phyloP scores from a whole-genome alignment of 1,140 invertebrate species.

The Rhagoletis pomonella region DNA sequence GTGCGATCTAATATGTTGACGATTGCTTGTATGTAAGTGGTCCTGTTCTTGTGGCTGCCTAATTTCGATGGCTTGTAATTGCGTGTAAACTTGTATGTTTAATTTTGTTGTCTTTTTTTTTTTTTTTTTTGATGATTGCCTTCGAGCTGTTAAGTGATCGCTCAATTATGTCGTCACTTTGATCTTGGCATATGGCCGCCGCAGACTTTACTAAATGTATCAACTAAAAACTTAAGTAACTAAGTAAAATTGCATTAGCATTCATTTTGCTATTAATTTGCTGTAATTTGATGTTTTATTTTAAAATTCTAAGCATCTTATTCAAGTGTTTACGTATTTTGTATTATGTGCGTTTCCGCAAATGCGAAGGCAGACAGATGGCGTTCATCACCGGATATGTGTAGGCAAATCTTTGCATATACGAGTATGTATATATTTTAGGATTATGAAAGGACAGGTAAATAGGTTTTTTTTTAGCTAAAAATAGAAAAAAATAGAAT shows the following conservation, averaged over 20 bases:
- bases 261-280: constrained; percentile 52
- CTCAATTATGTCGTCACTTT: constrained; percentile 48
- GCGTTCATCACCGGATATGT: background rate
- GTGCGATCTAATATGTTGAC: too few relatives aligned
- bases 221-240: background rate
- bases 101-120: constrained; percentile 28
- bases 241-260: constrained; percentile 45
- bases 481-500: too few relatives aligned
- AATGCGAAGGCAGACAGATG: too few relatives aligned
- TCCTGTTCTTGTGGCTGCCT: background rate
- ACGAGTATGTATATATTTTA: too few relatives aligned
- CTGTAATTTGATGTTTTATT: constrained; percentile 35
- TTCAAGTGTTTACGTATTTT: background rate
- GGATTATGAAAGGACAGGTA: too few relatives aligned
- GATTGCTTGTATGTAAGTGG: background rate
- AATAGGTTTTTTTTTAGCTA: too few relatives aligned
- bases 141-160: constrained; percentile 50
- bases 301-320: background rate
- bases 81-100: constrained; percentile 48
- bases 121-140: background rate
- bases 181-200: constrained; percentile 32
- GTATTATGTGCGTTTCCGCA: too few relatives aligned
- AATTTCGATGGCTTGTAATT: constrained; percentile 2
- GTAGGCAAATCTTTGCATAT: background rate
- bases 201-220: background rate